These are phyloP conservation scores for Berghia stephanieae DNA, from an alignment of 1,140 invertebrate genomes.

Conservation along the genomic window DNA sequence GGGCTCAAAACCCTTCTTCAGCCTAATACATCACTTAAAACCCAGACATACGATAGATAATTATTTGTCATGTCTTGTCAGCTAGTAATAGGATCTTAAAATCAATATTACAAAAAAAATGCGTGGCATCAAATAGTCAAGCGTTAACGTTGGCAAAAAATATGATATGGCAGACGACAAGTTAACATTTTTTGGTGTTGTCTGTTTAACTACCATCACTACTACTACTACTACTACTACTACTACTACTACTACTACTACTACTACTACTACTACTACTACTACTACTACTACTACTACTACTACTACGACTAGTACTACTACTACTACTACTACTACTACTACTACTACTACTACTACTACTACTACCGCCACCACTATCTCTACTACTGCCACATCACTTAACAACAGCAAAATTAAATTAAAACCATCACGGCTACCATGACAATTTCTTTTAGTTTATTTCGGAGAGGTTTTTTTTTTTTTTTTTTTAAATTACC, in stretches of 20 bases:
- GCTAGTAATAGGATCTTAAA: background rate
- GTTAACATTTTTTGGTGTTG: background rate
- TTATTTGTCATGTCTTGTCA: background rate
- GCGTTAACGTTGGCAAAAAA: background rate
- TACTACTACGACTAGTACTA: constrained; percentile 8
- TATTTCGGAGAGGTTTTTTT: no score
- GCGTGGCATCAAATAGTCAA: background rate
- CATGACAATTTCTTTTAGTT: no score
- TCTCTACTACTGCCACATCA: no score
- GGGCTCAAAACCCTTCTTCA: no score
- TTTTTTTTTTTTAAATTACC: no score
- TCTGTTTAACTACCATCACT: background rate
- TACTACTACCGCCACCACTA: no score
- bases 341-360: constrained; percentile 7
- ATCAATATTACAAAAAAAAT: background rate
- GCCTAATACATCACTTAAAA: no score
- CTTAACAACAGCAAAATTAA: no score
- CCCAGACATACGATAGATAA: background rate
- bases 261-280: constrained; percentile 19
- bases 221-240: constrained; percentile 19
- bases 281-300: constrained; percentile 18
- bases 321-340: constrained; percentile 8
- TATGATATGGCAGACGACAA: background rate
- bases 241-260: constrained; percentile 15
- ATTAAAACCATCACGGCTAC: no score